Conservation (phyloP, 2,797 vertebrate species). For the Notoglanidium macrostoma region DNA sequence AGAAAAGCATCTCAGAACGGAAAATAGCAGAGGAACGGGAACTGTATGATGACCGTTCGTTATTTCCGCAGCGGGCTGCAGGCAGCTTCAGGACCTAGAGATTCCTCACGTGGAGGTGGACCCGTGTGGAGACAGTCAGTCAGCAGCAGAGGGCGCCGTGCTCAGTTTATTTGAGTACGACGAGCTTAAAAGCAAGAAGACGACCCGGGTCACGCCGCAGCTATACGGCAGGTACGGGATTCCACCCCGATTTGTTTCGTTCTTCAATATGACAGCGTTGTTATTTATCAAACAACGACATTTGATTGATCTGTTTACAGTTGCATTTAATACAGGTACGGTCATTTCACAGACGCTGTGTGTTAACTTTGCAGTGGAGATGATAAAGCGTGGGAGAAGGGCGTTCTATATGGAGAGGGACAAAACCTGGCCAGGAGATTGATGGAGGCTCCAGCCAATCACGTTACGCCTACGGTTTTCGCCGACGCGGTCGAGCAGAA, state of each 20-base stretch:
- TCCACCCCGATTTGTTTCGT: not conserved
- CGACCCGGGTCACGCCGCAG: constrained; percentile 74
- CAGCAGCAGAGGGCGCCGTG: constrained; percentile 90
- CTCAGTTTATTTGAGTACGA: constrained; percentile 90
- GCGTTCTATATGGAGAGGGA: constrained; percentile 84
- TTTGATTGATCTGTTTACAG: not conserved
- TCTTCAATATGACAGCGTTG: not conserved
- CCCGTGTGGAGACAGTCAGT: constrained; percentile 88
- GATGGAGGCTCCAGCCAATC: constrained; percentile 95
- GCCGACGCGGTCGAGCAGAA: constrained; percentile 85
- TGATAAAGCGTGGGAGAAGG: constrained; percentile 83
- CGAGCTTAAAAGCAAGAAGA: constrained; percentile 92
- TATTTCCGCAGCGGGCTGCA: constrained; percentile 81
- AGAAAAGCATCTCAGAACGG: not conserved
- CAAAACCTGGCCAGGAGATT: constrained; percentile 91
- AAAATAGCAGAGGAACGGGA: not conserved
- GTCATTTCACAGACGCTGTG: not conserved
- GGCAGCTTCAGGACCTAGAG: constrained; percentile 88
- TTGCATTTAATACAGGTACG: not conserved
- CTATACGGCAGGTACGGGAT: constrained; percentile 82
- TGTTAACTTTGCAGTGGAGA: constrained; percentile 70
- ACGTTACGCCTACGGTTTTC: constrained; percentile 89
- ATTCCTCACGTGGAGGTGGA: constrained; percentile 87
- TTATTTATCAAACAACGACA: not conserved
- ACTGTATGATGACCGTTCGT: not conserved